Base-by-base conservation (phyloP, 2,797 vertebrate genomes). In the Neoniphon sammara region DNA sequence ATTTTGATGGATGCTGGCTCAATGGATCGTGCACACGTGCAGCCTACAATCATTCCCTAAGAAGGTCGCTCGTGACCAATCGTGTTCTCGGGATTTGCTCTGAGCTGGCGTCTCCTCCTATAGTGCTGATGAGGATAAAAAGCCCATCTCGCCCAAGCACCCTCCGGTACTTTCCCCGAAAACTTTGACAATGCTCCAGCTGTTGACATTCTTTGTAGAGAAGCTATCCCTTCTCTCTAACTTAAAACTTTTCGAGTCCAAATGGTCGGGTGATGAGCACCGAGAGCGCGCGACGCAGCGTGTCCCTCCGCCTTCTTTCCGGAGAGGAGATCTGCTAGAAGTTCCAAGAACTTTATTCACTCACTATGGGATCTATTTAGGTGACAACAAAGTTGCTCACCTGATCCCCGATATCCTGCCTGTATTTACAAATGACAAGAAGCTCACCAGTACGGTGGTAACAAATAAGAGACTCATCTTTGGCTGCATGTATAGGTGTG, bases 361-460 rank as follows among this genome's bases (percentile, higher is more conserved):
- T 34, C 98, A 99, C 90, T 98, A 93, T 46, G 98, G 97, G 70
- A 97, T 99, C 69, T 99, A 98, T 72, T 84, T 99, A 73, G 98
- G 98, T 0, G 94, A 97, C 68, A 95, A 96, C 73, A 94, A 90
- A 36, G 97, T 99, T 0, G 97, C 96, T 0, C 98, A 99, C 80
- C 82, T 99, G 76, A 98, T 99, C 93, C 98, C 97, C 0, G 98
- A 99, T 90, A 97, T 99, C 91, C 91, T 98, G 31, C 94, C 96
- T 0, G 85, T 84, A 70, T 39, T 98, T 36, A 96, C 95, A 0
- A 82, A 21, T 12, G 89, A 97, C 86, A 56, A 78, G 62, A 85
- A 67, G 66, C 91, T 90, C 64, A 93, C 94, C 78, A 74, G 91
- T 62, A 90, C 91, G 1, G 95, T 95, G 62, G 94, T 99, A 49